phyloP scores from a whole-genome alignment of 2,113 vertebrate genomes.

The Notarius lentiginosus region DNA sequence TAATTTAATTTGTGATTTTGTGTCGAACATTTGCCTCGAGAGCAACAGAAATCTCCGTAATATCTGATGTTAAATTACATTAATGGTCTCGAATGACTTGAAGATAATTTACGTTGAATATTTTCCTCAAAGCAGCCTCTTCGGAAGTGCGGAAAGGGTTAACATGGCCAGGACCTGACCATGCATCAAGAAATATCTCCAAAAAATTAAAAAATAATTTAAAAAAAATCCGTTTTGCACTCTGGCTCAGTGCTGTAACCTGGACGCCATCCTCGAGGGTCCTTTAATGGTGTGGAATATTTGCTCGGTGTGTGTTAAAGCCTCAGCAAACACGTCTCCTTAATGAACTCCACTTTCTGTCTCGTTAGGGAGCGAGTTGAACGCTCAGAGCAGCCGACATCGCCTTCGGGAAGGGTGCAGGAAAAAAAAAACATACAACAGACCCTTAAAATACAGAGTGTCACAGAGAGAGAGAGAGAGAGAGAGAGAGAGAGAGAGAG shows the following conservation, averaged over 20 bases:
- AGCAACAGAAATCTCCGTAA: no score
- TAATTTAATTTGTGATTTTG: no score
- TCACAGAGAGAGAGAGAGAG: slow-evolving; percentile 17
- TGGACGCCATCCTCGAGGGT: background rate
- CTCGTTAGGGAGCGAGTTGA: slow-evolving; percentile 21
- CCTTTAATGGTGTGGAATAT: slow-evolving; percentile 60
- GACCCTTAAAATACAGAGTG: background rate
- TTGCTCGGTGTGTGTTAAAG: slow-evolving; percentile 51
- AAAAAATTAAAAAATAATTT: background rate
- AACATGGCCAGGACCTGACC: background rate
- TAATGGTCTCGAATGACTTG: background rate
- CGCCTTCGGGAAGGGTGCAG: background rate
- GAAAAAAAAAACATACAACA: background rate
- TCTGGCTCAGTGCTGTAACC: background rate
- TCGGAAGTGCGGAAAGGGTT: background rate
- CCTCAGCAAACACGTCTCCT: slow-evolving; percentile 20
- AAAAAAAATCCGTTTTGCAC: no score
- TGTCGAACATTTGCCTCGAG: no score
- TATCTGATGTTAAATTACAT: background rate
- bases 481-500: slow-evolving; percentile 39
- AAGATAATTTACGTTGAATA: background rate
- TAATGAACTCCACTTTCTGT: slow-evolving; percentile 39
- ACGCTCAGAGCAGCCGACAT: no score
- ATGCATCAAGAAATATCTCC: background rate
- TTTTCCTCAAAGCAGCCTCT: background rate